Percentiles rank a stretch among this genome's conserved stretches.
Conservation (phyloP, 2,888 invertebrate species). For the Lasioglossum leucozonium region DNA sequence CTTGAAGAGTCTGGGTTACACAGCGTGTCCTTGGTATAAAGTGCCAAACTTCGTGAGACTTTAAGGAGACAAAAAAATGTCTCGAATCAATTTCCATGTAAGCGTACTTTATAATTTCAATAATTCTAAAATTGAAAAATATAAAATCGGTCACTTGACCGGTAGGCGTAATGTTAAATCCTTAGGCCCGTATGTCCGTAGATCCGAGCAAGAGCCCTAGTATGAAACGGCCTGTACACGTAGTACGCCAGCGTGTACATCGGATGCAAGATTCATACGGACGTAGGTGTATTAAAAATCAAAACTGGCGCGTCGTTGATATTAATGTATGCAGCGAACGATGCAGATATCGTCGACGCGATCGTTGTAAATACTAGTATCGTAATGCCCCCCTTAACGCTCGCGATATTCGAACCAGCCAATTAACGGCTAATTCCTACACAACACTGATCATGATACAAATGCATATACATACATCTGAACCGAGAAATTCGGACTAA, state of each 20-base stretch:
- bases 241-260: not conserved
- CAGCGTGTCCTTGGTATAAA: not conserved
- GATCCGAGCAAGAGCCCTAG: not conserved
- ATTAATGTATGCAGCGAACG: slow-evolving; percentile 17
- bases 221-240: not conserved
- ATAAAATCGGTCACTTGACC: too few species aligned
- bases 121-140: too few species aligned
- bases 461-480: slow-evolving; percentile 17
- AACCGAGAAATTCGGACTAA: slow-evolving; percentile 21
- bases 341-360: slow-evolving; percentile 34
- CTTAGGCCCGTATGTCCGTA: too few species aligned
- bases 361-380: slow-evolving; percentile 40
- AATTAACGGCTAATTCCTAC: slow-evolving; percentile 47
- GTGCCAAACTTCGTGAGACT: not conserved
- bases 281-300: slow-evolving; percentile 17
- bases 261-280: not conserved
- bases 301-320: slow-evolving; percentile 15
- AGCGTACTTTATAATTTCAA: too few species aligned
- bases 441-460: slow-evolving; percentile 26
- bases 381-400: slow-evolving; percentile 16
- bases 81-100: too few species aligned
- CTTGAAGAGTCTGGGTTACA: too few species aligned
- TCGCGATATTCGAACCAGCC: slow-evolving; percentile 16
- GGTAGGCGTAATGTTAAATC: too few species aligned
- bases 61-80: too few species aligned